Evolutionary conservation across 2,113 vertebrate species (phyloP).

Genomic region (Phoxinus phoxinus): DNA sequence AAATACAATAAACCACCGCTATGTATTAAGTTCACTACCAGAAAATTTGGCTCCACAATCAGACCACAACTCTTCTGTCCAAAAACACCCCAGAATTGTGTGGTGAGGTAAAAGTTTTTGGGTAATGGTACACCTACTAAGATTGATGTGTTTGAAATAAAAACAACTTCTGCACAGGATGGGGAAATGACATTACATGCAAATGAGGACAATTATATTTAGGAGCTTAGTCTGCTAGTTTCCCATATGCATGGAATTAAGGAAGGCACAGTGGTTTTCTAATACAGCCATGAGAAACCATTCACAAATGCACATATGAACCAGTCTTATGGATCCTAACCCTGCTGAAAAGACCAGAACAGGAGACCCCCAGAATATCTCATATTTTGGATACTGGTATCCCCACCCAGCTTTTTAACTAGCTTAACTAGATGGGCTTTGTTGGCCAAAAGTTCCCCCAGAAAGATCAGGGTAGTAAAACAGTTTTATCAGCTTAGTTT

Average conservation of each 20-base stretch:
- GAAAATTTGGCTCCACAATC: constrained; percentile 4
- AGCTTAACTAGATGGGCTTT: neutral
- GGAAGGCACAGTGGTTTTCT: constrained; percentile 33
- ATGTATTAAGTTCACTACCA: neutral
- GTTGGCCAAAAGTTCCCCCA: neutral
- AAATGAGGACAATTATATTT: neutral
- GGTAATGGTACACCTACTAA: neutral
- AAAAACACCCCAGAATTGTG: constrained; percentile 10
- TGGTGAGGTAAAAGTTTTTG: neutral
- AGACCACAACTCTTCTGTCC: neutral
- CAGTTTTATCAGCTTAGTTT: neutral
- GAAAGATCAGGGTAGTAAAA: neutral
- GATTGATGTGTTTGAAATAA: too few relatives aligned
- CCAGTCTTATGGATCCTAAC: neutral
- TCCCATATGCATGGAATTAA: neutral
- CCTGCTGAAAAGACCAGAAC: constrained; percentile 1
- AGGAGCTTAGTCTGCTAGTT: neutral
- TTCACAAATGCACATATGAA: constrained; percentile 2
- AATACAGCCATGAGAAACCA: constrained; percentile 13
- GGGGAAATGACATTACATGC: neutral
- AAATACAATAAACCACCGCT: neutral
- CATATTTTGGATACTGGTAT: neutral
- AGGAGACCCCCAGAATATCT: neutral
- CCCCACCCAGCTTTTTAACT: neutral
- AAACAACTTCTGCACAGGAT: neutral